phyloP scores from a whole-genome alignment of 2,888 invertebrate species.

The Empis livida region DNA sequence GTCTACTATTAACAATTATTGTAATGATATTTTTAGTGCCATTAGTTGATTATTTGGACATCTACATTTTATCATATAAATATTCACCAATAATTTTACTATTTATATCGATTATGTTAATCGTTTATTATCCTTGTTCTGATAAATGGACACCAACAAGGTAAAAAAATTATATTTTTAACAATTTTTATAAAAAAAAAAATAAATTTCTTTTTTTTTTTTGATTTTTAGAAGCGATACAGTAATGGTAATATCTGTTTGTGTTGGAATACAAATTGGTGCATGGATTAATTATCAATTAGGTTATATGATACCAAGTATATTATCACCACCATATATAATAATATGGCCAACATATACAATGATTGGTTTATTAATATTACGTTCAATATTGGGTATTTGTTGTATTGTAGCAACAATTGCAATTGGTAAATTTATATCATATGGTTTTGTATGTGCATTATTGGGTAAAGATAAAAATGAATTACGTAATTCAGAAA shows the following conservation, averaged over 20 bases:
- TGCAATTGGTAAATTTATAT: slow-evolving; percentile 52
- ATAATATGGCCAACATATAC: slow-evolving; percentile 67
- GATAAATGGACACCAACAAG: slow-evolving; percentile 84
- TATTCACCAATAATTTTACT: slow-evolving; percentile 53
- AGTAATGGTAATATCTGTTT: slow-evolving; percentile 71
- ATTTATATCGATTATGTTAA: slow-evolving; percentile 49
- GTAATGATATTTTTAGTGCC: slow-evolving; percentile 64
- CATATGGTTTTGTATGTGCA: slow-evolving; percentile 56
- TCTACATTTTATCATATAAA: slow-evolving; percentile 51
- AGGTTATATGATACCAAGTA: slow-evolving; percentile 50
- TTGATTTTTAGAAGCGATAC: slow-evolving; percentile 85
- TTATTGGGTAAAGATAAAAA: slow-evolving; percentile 53
- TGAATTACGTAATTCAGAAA: slow-evolving; percentile 49
- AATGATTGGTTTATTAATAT: slow-evolving; percentile 52
- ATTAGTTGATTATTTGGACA: slow-evolving; percentile 59
- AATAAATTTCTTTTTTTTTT: slow-evolving; percentile 20
- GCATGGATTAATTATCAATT: slow-evolving; percentile 75
- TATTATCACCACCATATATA: slow-evolving; percentile 58
- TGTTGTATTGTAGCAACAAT: slow-evolving; percentile 57
- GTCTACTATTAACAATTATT: slow-evolving; percentile 51
- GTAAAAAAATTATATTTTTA: slow-evolving; percentile 35
- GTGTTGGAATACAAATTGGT: slow-evolving; percentile 63
- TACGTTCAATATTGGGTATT: slow-evolving; percentile 64
- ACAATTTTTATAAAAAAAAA: neutral
- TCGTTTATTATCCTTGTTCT: slow-evolving; percentile 68